A percentile compares a stretch with the other conserved stretches of the same genome.
These are phyloP conservation scores for Trissonchulus latispiculum DNA, from an alignment of 2,888 invertebrate genomes.

Conservation along the genomic window DNA sequence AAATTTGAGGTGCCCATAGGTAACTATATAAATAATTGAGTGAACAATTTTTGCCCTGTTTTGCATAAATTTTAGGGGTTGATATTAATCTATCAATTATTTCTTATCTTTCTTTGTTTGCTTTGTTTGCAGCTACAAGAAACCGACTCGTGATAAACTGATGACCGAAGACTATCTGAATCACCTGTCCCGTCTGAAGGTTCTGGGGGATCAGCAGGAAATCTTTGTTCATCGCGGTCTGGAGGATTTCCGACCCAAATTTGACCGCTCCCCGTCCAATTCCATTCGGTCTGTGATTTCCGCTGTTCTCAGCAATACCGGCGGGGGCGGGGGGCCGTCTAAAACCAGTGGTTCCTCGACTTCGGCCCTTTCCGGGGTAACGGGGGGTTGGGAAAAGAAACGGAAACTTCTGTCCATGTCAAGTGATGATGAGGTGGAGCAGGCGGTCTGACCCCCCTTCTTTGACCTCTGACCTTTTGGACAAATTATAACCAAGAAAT, in stretches of 20 bases:
- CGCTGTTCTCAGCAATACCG: constrained; percentile 3
- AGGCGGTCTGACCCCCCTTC: too few relatives aligned
- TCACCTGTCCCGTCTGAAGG: constrained; percentile 48
- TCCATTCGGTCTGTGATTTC: constrained; percentile 7
- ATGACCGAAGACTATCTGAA: constrained; percentile 66
- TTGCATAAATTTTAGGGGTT: too few relatives aligned
- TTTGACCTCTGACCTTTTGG: too few relatives aligned
- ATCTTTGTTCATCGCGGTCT: constrained; percentile 70
- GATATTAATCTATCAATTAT: constrained; percentile 1
- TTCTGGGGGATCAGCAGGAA: constrained; percentile 44
- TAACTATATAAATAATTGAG: too few relatives aligned
- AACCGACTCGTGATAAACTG: constrained; percentile 62
- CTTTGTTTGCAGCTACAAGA: constrained; percentile 56
- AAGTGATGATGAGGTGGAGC: too few relatives aligned
- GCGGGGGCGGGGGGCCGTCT: background rate
- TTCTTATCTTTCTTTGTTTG: background rate
- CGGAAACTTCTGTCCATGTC: too few relatives aligned
- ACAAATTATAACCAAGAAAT: too few relatives aligned
- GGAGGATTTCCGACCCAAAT: constrained; percentile 52
- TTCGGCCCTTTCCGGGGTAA: background rate
- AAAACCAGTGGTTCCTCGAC: background rate
- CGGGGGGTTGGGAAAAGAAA: too few relatives aligned
- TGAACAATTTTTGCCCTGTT: too few relatives aligned
- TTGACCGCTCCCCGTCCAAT: background rate
- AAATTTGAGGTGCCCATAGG: too few relatives aligned